Evolutionary conservation across 37 sponge, comb jelly and placozoan species (phyloP).

Genomic region (Eunapius fragilis): DNA sequence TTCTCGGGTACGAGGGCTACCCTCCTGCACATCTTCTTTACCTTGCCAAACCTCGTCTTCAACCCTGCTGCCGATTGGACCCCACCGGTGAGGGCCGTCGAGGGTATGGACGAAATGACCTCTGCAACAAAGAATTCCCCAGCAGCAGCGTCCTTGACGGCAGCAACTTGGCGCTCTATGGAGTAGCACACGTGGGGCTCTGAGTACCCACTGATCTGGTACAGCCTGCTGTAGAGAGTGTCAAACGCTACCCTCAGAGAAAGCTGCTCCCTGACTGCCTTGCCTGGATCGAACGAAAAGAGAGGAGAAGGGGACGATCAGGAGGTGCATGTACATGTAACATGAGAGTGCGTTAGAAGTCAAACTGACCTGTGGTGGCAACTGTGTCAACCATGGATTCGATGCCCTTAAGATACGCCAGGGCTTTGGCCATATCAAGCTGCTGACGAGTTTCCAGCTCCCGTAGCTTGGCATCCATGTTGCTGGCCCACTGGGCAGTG

Average conservation of each 20-base stretch:
- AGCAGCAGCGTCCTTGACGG: slow-evolving; percentile 45
- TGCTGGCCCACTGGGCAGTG: slow-evolving; percentile 17
- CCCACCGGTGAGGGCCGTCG: slow-evolving; percentile 33
- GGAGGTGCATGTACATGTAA: background rate
- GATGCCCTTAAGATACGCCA: slow-evolving; percentile 61
- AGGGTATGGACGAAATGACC: slow-evolving; percentile 61
- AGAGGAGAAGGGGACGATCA: background rate
- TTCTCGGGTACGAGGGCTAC: slow-evolving; percentile 81
- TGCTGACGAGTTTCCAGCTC: slow-evolving; percentile 48
- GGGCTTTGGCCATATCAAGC: slow-evolving; percentile 45
- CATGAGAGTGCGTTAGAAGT: background rate
- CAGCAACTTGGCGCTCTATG: slow-evolving; percentile 29
- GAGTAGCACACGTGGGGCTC: slow-evolving; percentile 24
- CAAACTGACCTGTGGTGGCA: slow-evolving; percentile 28
- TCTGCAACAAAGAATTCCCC: slow-evolving; percentile 53
- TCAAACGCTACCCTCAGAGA: slow-evolving; percentile 66
- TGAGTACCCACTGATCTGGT: slow-evolving; percentile 6
- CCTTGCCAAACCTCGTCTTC: slow-evolving; percentile 60
- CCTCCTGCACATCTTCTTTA: slow-evolving; percentile 50
- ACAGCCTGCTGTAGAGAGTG: slow-evolving; percentile 43
- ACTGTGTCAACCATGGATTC: slow-evolving; percentile 72
- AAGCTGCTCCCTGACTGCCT: slow-evolving; percentile 50
- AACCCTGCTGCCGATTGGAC: slow-evolving; percentile 63
- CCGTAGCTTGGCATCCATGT: slow-evolving; percentile 25
- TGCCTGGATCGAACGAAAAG: slow-evolving; percentile 16